Evolutionary conservation across 1,140 invertebrate species (phyloP).

Genomic region (Asbolus verrucosus): DNA sequence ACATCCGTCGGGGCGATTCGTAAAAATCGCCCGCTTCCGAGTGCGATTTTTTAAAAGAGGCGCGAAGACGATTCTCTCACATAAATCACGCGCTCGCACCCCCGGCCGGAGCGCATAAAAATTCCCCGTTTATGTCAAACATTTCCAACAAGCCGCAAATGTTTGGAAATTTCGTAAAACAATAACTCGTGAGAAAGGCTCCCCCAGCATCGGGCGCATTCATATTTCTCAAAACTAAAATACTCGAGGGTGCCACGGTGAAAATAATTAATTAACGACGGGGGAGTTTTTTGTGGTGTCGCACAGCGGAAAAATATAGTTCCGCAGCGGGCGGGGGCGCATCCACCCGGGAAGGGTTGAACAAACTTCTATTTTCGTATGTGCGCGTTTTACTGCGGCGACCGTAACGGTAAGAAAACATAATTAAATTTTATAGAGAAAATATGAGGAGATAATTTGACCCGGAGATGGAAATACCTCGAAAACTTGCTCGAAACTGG

Average conservation of each 20-base stretch:
- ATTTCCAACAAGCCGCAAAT: slow-evolving; percentile 31
- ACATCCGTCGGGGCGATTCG: slow-evolving; percentile 1
- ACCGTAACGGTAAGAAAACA: not conserved
- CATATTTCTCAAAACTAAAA: no score
- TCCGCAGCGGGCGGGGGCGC: no score
- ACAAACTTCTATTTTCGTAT: slow-evolving; percentile 31
- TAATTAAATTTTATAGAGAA: slow-evolving; percentile 1
- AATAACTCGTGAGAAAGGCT: slow-evolving; percentile 16
- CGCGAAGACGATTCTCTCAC: not conserved
- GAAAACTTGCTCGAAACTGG: not conserved
- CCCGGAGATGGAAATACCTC: not conserved
- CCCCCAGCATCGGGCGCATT: no score
- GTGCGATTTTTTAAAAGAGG: not conserved
- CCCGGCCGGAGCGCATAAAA: slow-evolving; percentile 6
- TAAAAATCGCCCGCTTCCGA: slow-evolving; percentile 4
- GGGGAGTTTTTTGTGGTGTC: slow-evolving; percentile 2
- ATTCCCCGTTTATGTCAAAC: slow-evolving; percentile 33
- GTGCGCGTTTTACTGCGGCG: no score
- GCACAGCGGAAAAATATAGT: not conserved
- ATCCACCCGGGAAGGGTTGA: not conserved
- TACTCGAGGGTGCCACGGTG: not conserved
- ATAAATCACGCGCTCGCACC: slow-evolving; percentile 22
- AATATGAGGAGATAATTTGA: not conserved
- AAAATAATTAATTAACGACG: slow-evolving; percentile 11
- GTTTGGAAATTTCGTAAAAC: slow-evolving; percentile 32